phyloP scores from a whole-genome alignment of 2,797 vertebrate species.

The Pantherophis vulpinus region DNA sequence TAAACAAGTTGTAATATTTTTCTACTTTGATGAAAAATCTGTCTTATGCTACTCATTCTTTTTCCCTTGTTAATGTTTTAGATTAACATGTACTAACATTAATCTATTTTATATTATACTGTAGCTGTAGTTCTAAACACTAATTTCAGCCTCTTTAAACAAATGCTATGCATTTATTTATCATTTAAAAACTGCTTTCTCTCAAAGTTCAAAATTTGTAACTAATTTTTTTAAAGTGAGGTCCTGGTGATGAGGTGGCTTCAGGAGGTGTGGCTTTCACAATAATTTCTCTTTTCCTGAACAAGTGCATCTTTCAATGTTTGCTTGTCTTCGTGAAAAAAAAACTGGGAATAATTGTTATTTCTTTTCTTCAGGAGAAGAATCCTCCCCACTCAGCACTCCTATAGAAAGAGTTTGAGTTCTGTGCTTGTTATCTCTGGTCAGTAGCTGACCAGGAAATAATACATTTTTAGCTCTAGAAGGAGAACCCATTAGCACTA shows the following conservation, averaged over 20 bases:
- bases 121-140: background rate
- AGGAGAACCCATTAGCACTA: background rate
- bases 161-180: background rate
- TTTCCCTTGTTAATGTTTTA: background rate
- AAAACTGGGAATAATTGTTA: background rate
- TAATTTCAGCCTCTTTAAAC: background rate
- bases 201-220: background rate
- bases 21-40: background rate
- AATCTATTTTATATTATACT: background rate
- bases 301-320: background rate
- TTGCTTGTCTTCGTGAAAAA: background rate
- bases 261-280: background rate
- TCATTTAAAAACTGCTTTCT: background rate
- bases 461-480: background rate
- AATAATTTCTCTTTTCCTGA: background rate
- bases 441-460: background rate
- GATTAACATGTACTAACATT: background rate
- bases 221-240: background rate
- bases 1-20: constrained; percentile 26
- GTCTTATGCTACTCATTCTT: rapidly evolving
- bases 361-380: background rate
- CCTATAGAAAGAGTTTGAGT: background rate
- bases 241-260: background rate
- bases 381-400: background rate
- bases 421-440: background rate